Conservation (phyloP, 2,797 vertebrate genomes). For the Myiotriccus ornatus region DNA sequence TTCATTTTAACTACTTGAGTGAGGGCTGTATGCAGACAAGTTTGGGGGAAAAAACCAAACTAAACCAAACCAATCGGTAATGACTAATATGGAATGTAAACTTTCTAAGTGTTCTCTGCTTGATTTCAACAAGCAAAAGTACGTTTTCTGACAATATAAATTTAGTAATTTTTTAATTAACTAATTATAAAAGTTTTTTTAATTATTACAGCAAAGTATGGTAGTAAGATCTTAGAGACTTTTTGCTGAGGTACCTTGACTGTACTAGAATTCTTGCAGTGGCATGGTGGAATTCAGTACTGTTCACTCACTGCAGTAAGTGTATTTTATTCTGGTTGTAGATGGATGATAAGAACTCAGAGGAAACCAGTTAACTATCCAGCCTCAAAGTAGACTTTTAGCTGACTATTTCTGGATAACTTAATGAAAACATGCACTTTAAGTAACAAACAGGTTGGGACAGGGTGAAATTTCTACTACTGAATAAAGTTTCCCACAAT, state of each 20-base stretch:
- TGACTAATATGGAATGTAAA: neutral
- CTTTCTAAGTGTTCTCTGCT: neutral
- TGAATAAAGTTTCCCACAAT: neutral
- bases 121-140: neutral
- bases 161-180: too few species aligned
- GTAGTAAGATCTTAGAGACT: neutral
- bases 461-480: neutral
- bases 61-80: neutral
- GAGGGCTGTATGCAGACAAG: neutral
- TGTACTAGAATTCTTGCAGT: neutral
- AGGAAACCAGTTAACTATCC: neutral
- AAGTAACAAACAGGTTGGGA: neutral
- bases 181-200: neutral
- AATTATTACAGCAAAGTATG: neutral
- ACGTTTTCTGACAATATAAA: neutral
- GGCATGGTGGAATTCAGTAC: neutral
- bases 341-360: neutral
- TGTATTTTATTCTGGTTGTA: neutral
- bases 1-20: neutral
- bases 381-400: neutral
- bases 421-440: neutral
- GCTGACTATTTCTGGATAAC: neutral
- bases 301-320: neutral
- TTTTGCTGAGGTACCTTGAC: neutral
- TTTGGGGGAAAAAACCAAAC: neutral